Evolutionary conservation across 2,113 vertebrate species (phyloP), one percentile per base, ranked within the genome.

Genomic region (Callionymus lyra): DNA sequence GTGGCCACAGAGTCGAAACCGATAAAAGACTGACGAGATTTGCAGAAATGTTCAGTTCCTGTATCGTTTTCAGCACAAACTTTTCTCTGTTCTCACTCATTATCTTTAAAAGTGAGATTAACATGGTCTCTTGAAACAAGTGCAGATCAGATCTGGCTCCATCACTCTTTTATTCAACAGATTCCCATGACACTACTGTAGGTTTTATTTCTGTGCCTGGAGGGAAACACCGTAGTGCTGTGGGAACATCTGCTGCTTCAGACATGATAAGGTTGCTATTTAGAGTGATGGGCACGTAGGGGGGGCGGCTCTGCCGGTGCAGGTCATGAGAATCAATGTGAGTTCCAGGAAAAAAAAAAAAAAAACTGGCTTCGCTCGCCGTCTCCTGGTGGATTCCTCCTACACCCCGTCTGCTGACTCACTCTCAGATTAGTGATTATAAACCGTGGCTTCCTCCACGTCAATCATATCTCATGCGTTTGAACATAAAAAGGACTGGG

Each of bases 191-290:
- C 21, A 27, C 8, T 4, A 27, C 4, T 8, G n/a, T n/a, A 4
- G 4, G 21, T 8, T 27, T 27, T 27, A 27, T 27, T 8, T 27
- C 21, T 27, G 21, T 4, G 21, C 21, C 21, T 8, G 8, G 21
- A 27, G 21, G 21, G 21, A 27, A n/a, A 27, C 42, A 53, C 47
- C 6, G 9, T 32, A 50, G 37, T 56, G 41, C 63, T 68, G 64
- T 79, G 74, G 73, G 76, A 82, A 82, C 69, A 76, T 77, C 68
- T 77, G 70, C 50, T 41, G 47, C 50, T 41, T 40, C 40, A 31
- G 47, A 56, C 46, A 58, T 47, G 54, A 58, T 49, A 16, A 3
- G 31, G 18, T 37, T 63, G 67, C 81, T 64, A 61, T 65, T 45
- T 74, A 74, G 68, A 34, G 36, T 31, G 45, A 46, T 40, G 52